Evolutionary conservation across 2,797 vertebrate species (phyloP), one percentile per base, ranked within the genome.

Genomic region (Triplophysa bombifrons): DNA sequence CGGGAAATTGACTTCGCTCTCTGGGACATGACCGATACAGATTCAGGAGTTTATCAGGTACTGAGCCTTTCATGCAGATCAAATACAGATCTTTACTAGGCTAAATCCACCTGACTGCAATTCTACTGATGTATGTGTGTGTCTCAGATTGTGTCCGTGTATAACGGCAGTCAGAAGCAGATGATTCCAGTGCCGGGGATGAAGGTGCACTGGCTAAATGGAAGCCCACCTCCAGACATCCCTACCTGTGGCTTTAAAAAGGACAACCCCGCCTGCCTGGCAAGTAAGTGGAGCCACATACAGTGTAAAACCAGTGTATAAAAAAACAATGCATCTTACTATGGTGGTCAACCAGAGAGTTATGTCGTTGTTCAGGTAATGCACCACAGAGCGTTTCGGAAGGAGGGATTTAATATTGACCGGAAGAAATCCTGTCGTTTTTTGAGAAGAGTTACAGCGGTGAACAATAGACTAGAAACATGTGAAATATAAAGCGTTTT

Each of bases 171-270:
- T 58, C 81, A 88, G 66, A 94, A 94, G 85, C 88, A 92, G 84
- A 89, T 97, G 81, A 76, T 91, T 51, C 80, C 89, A 7, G 87
- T 93, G 66, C 87, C 90, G 0, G 95, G 94, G 0, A 85, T 85
- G 2, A 87, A 87, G 72, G 90, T 97, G 78, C 92, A 93, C 80
- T 98, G 96, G 96, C 93, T 95, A 0, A 90, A 93, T 14, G 94
- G 94, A 0, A 2, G 53, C 6, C 88, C 94, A 0, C 96, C 96
- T 4, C 78, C 44, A 2, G 96, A 98, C 0, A 68, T 94, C 17
- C 96, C 96, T 0, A 84, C 90, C 13, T 98, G 96, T 0, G 96
- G 96, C 73, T 98, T 97, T 22, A 94, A 96, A 82, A 94, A 95
- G 3, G 91, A 92, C 63, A 86, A 94, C 17, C 94, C 94, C 0